Percentiles rank a stretch among this genome's conserved stretches.
phyloP scores from a whole-genome alignment of 2,888 invertebrate genomes.

The Acleris emargana region DNA sequence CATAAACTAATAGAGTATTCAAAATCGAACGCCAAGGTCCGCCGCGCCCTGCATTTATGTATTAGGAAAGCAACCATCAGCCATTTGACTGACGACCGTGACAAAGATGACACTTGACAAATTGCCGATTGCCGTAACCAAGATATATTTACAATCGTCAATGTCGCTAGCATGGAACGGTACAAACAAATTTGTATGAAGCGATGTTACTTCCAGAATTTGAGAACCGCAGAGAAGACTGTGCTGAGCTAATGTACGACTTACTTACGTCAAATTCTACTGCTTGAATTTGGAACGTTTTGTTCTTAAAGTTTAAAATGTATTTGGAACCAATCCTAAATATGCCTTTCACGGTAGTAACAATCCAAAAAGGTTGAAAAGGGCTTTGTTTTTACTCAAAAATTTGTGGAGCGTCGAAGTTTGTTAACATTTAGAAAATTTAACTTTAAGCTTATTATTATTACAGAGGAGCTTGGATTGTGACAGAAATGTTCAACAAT shows the following conservation, averaged over 20 bases:
- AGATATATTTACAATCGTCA: not conserved
- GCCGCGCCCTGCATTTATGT: not conserved
- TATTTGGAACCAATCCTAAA: no score
- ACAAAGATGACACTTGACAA: constrained; percentile 33
- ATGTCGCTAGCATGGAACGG: not conserved
- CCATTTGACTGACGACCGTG: constrained; percentile 30
- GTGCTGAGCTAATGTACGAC: not conserved
- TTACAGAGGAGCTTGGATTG: constrained; percentile 8
- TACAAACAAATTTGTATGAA: not conserved
- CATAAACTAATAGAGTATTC: constrained; percentile 2
- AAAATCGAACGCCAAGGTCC: constrained; percentile 18
- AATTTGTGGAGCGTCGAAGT: constrained; percentile 3
- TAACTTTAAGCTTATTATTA: constrained; percentile 12
- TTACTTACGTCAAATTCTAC: no score
- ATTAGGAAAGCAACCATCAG: constrained; percentile 20
- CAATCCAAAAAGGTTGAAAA: constrained; percentile 2
- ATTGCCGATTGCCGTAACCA: constrained; percentile 9
- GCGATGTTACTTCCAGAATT: not conserved
- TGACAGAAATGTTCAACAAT: constrained; percentile 22
- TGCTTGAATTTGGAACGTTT: no score
- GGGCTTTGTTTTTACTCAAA: constrained; percentile 22
- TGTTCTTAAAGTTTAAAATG: no score
- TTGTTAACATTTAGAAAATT: constrained; percentile 20
- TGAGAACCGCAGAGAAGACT: not conserved
- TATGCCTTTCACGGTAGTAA: constrained; percentile 1